A percentile compares a stretch with the other conserved stretches of the same genome.
These are phyloP conservation scores for Hyppa rectilinea DNA, from an alignment of 2,888 invertebrate genomes.

Conservation along the genomic window DNA sequence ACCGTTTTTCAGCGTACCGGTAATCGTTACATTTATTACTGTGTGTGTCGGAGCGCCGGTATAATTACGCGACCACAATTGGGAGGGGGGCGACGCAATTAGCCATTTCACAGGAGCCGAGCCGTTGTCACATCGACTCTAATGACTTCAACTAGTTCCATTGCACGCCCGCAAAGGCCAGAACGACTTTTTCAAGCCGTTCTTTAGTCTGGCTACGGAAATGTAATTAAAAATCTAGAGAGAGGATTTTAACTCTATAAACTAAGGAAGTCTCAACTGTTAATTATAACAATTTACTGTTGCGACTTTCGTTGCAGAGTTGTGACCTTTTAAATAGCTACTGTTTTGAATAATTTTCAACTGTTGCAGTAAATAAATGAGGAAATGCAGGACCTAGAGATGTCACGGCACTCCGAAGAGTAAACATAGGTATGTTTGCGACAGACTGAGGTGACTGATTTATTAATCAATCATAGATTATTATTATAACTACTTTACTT, in stretches of 20 bases:
- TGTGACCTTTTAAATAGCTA: conserved; percentile 28
- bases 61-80: conserved; percentile 77
- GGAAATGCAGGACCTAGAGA: not conserved
- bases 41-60: conserved; percentile 60
- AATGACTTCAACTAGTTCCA: conserved; percentile 70
- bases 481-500: no score
- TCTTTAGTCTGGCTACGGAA: conserved; percentile 52
- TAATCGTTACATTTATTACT: conserved; percentile 70
- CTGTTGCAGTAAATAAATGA: conserved; percentile 4
- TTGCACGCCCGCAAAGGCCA: conserved; percentile 61
- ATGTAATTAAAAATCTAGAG: conserved; percentile 56
- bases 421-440: no score
- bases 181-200: conserved; percentile 61
- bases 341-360: conserved; percentile 16
- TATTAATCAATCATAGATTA: not conserved
- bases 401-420: no score
- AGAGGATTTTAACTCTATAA: conserved; percentile 48
- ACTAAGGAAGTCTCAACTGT: conserved; percentile 43
- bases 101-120: conserved; percentile 70
- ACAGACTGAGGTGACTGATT: not conserved
- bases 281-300: conserved; percentile 45
- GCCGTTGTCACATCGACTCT: conserved; percentile 72
- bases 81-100: conserved; percentile 72
- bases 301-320: conserved; percentile 30
- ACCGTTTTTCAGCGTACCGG: conserved; percentile 49